Conservation (phyloP, 2,888 invertebrate genomes). For the Chaetogeoica ovagalla region DNA sequence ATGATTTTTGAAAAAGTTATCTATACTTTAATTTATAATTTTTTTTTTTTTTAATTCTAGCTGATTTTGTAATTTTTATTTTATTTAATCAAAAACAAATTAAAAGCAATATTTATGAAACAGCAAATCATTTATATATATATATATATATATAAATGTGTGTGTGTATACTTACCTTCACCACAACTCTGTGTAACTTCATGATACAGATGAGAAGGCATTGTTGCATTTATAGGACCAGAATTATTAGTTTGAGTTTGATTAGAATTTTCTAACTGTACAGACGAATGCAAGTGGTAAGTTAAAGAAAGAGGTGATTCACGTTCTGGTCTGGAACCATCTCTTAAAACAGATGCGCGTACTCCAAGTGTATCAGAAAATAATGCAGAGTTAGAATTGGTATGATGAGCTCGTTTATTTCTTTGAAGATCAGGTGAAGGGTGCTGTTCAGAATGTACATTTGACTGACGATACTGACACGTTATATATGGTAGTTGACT, state of each 20-base stretch:
- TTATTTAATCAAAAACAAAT: too few species aligned
- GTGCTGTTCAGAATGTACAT: slow-evolving; percentile 36
- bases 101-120: too few species aligned
- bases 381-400: slow-evolving; percentile 62
- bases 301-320: slow-evolving; percentile 57
- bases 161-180: slow-evolving; percentile 60
- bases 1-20: too few species aligned
- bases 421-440: slow-evolving; percentile 36
- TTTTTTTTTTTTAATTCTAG: too few species aligned
- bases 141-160: too few species aligned
- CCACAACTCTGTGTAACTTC: slow-evolving; percentile 60
- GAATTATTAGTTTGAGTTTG: slow-evolving; percentile 38
- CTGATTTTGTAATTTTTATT: too few species aligned
- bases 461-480: slow-evolving; percentile 37
- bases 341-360: slow-evolving; percentile 71
- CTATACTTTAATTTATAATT: too few species aligned
- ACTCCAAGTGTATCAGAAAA: slow-evolving; percentile 61
- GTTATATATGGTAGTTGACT: slow-evolving; percentile 27
- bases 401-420: slow-evolving; percentile 38
- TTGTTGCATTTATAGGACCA: slow-evolving; percentile 29
- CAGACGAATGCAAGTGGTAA: slow-evolving; percentile 11
- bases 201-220: slow-evolving; percentile 36
- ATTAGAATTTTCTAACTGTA: slow-evolving; percentile 44
- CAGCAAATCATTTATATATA: too few species aligned
- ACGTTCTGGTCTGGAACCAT: slow-evolving; percentile 61